Conservation (phyloP, 2,113 vertebrate species). For the Ornithorhynchus anatinus region DNA sequence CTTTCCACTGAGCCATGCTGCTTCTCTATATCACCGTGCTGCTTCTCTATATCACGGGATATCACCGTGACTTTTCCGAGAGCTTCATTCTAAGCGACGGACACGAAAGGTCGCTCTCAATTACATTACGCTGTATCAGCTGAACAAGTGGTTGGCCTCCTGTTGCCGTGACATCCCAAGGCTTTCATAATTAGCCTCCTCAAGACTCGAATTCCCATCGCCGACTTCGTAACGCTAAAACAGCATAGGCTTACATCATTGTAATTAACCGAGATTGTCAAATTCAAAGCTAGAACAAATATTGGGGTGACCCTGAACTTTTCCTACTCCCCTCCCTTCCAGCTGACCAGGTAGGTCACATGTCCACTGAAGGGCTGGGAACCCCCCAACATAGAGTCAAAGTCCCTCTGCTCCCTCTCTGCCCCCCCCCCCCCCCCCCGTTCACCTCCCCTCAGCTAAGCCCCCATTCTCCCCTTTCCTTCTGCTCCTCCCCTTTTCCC, state of each 20-base stretch:
- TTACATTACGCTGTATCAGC: constrained; percentile 25
- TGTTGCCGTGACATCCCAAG: constrained; percentile 22
- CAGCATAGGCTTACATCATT: background rate
- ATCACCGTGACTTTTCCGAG: background rate
- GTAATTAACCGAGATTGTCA: background rate
- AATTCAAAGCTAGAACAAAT: background rate
- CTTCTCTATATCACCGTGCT: too few relatives aligned
- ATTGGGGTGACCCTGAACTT: background rate
- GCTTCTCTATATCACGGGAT: background rate
- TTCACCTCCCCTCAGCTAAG: too few relatives aligned
- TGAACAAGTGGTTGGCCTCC: constrained; percentile 30
- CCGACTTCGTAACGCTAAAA: background rate
- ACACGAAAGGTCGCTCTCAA: constrained; percentile 43
- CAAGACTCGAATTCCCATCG: background rate
- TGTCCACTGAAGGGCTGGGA: background rate
- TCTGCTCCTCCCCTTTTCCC: too few relatives aligned
- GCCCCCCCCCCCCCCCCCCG: too few relatives aligned
- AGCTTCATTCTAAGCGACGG: constrained; percentile 27
- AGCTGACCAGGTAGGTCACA: background rate
- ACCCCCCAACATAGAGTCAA: background rate
- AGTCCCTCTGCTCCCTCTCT: background rate
- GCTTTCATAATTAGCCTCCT: background rate
- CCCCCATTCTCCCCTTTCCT: too few relatives aligned
- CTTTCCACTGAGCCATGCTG: too few relatives aligned
- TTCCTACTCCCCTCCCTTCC: background rate